phyloP scores from a whole-genome alignment of 2,113 vertebrate genomes.

The Cyanoliseus patagonus region DNA sequence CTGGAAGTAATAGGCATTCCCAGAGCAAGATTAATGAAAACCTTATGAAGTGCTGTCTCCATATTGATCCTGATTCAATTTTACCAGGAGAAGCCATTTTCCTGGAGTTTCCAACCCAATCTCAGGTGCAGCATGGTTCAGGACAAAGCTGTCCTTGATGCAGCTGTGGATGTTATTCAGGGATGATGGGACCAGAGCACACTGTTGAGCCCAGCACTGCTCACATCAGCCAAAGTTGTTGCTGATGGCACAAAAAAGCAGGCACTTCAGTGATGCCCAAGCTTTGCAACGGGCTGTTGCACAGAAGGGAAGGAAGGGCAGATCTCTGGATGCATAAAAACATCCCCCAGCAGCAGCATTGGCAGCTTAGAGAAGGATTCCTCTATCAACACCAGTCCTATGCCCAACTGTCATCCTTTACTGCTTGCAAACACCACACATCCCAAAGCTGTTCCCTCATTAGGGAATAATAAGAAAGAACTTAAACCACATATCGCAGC shows the following conservation, averaged over 20 bases:
- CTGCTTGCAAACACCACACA: not conserved
- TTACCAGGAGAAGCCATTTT: not conserved
- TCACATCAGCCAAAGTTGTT: not conserved
- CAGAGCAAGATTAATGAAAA: not conserved
- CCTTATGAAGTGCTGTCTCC: fast-evolving
- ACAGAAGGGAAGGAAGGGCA: not conserved
- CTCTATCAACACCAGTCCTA: not conserved
- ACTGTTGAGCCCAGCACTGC: not conserved
- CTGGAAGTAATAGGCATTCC: not conserved
- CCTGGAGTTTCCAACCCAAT: not conserved
- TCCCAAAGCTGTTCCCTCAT: not conserved
- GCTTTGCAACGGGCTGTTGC: not conserved
- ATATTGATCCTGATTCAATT: not conserved
- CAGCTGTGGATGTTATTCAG: not conserved
- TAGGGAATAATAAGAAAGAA: not conserved
- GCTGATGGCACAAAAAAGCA: not conserved
- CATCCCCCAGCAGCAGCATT: not conserved
- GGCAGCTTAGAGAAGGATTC: not conserved
- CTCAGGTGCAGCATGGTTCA: not conserved
- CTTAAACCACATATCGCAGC: not conserved
- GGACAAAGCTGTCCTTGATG: not conserved
- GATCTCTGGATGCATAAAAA: not conserved
- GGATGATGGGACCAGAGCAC: not conserved
- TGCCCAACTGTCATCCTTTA: not conserved
- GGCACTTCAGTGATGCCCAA: fast-evolving